Evolutionary conservation across 2,888 invertebrate genomes (phyloP).

Genomic region (Drosophila birchii): DNA sequence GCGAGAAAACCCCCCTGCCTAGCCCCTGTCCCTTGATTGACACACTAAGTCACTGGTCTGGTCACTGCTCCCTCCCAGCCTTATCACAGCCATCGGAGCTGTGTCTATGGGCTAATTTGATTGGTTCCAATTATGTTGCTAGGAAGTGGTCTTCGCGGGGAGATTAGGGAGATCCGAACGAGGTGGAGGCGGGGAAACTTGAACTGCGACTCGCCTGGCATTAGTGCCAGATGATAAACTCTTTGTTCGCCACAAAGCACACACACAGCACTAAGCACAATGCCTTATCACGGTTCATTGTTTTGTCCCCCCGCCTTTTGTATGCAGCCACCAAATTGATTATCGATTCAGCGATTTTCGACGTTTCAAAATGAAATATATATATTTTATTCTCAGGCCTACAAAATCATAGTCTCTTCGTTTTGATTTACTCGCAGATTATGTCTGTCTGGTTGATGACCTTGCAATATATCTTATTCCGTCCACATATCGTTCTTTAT

Average conservation of each 20-base stretch:
- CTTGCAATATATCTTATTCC: not conserved
- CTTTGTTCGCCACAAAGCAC: constrained; percentile 33
- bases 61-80: constrained; percentile 1
- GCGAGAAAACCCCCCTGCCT: not conserved
- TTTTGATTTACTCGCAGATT: not conserved
- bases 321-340: not conserved
- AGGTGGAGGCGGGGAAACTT: not conserved
- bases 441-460: no score
- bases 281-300: constrained; percentile 34
- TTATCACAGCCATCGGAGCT: constrained; percentile 33
- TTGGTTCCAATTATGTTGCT: constrained; percentile 40
- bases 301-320: constrained; percentile 3
- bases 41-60: constrained; percentile 23
- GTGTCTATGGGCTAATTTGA: constrained; percentile 35
- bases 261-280: not conserved
- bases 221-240: constrained; percentile 32
- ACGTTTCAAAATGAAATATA: not conserved
- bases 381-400: not conserved
- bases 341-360: not conserved
- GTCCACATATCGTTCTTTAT: not conserved
- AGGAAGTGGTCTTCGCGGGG: constrained; percentile 11
- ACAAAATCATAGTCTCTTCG: not conserved
- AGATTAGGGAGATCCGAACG: constrained; percentile 1
- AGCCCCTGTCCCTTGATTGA: constrained; percentile 30
- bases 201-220: constrained; percentile 18